Conservation (phyloP, 2,113 vertebrate species). For the Baryphthengus martii region DNA sequence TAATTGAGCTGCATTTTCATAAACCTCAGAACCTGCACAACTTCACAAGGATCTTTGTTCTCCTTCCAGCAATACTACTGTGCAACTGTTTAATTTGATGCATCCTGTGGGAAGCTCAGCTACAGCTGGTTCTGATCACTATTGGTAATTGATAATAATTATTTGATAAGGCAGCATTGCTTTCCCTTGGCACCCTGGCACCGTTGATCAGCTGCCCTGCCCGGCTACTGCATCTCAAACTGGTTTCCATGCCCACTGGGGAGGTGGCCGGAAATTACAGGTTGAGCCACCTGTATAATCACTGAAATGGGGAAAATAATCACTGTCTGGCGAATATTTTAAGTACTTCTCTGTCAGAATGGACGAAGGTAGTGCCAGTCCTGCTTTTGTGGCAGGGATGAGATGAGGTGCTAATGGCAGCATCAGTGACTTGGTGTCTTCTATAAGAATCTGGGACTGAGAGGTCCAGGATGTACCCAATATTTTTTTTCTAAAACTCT, state of each 20-base stretch:
- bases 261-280: neutral
- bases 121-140: neutral
- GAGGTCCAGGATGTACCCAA: neutral
- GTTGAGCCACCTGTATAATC: neutral
- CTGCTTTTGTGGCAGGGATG: neutral
- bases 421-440: neutral
- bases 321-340: neutral
- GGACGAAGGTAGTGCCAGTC: neutral
- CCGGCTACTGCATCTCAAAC: neutral
- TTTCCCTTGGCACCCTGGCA: neutral
- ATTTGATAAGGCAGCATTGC: neutral
- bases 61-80: neutral
- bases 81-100: neutral
- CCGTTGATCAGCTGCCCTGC: neutral
- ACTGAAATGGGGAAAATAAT: neutral
- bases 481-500: neutral
- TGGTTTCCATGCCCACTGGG: neutral
- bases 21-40: neutral
- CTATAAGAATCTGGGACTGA: neutral
- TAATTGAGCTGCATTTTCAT: neutral
- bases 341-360: neutral
- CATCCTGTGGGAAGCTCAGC: neutral
- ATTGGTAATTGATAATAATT: conserved; percentile 22
- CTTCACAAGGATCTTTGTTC: neutral
- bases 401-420: neutral